Percentiles rank a stretch among this genome's conserved stretches.
phyloP scores from a whole-genome alignment of 2,888 invertebrate genomes.

The Eilema sororculum region DNA sequence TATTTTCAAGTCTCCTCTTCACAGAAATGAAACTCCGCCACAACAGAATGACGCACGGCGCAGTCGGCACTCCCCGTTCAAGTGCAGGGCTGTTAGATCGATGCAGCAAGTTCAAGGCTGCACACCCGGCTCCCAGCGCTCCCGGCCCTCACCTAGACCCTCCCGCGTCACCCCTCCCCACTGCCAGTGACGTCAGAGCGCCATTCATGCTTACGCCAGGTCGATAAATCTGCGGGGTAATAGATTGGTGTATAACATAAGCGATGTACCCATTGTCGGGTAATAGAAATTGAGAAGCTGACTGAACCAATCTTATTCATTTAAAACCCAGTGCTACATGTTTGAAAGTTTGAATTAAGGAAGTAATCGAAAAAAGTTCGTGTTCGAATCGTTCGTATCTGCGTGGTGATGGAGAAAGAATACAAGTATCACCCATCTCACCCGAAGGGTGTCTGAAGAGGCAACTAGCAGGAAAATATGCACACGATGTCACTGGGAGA shows the following conservation, averaged over 20 bases:
- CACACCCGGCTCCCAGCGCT: slow-evolving; percentile 40
- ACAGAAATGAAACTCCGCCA: slow-evolving; percentile 17
- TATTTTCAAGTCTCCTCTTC: not conserved
- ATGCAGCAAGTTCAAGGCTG: slow-evolving; percentile 63
- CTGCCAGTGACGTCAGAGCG: slow-evolving; percentile 63
- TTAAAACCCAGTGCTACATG: not conserved
- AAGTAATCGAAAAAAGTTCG: too few species aligned
- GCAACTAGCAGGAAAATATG: too few species aligned
- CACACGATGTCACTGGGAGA: too few species aligned
- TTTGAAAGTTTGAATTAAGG: too few species aligned
- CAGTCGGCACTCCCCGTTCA: slow-evolving; percentile 41
- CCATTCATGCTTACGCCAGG: slow-evolving; percentile 67
- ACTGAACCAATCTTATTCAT: not conserved
- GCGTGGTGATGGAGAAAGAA: too few species aligned
- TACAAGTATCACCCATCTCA: too few species aligned
- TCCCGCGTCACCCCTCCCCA: slow-evolving; percentile 18
- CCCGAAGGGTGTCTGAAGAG: too few species aligned
- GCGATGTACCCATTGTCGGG: not conserved
- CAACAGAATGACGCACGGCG: slow-evolving; percentile 25
- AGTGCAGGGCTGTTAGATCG: slow-evolving; percentile 58
- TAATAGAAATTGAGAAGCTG: not conserved
- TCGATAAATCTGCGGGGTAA: slow-evolving; percentile 53
- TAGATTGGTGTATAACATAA: slow-evolving; percentile 27
- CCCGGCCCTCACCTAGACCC: slow-evolving; percentile 22
- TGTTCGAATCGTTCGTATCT: too few species aligned